Conservation (phyloP, 2,113 vertebrate species). For the Ophthalmolycus amberensis region DNA sequence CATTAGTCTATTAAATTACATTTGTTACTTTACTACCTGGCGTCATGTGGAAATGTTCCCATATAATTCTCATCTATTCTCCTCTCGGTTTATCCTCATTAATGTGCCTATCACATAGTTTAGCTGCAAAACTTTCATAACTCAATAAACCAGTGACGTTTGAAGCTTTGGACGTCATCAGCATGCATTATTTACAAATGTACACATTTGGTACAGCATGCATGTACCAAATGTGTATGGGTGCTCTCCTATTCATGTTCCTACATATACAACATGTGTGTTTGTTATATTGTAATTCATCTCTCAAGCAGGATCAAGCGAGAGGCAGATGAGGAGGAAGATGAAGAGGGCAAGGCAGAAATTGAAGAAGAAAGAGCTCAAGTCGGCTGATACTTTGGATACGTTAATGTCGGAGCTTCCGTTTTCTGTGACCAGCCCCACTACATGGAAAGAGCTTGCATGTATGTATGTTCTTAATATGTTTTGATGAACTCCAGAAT, state of each 20-base stretch:
- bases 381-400: slow-evolving; percentile 16
- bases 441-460: slow-evolving; percentile 83
- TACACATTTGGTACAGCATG: no score
- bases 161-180: background rate
- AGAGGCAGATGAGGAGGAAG: slow-evolving; percentile 66
- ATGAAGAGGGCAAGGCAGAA: slow-evolving; percentile 62
- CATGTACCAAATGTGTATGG: no score
- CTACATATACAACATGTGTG: background rate
- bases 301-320: slow-evolving; percentile 38
- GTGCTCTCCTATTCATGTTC: background rate
- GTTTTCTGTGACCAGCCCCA: slow-evolving; percentile 84
- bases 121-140: background rate
- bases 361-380: slow-evolving; percentile 59
- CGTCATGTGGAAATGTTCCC: background rate
- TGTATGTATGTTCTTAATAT: slow-evolving; percentile 46
- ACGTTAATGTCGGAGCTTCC: slow-evolving; percentile 86
- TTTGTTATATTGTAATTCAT: background rate
- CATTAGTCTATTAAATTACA: background rate
- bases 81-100: background rate
- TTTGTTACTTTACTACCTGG: background rate
- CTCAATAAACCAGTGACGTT: background rate
- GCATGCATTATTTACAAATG: background rate
- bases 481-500: background rate
- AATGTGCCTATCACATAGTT: background rate
- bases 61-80: background rate